Evolutionary conservation across 2,113 vertebrate genomes (phyloP).

Genomic region (Mesitornis unicolor): DNA sequence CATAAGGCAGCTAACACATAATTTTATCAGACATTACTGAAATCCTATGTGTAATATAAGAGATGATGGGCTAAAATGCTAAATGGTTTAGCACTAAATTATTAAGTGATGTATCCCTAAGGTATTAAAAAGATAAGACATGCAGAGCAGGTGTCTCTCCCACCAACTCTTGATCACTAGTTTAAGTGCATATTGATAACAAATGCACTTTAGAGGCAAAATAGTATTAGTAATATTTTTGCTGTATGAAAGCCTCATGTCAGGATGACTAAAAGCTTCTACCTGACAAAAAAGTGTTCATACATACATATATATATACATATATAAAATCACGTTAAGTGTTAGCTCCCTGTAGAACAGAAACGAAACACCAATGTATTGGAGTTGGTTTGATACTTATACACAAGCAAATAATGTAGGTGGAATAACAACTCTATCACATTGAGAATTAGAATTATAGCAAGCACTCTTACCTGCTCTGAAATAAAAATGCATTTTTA

Average conservation of each 20-base stretch:
- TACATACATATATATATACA: conserved; percentile 15
- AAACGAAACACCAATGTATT: conserved; percentile 17
- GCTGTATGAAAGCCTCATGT: conserved; percentile 71
- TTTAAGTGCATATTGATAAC: conserved; percentile 80
- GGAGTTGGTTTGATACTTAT: neutral
- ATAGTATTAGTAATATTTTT: conserved; percentile 79
- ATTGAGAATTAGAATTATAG: neutral
- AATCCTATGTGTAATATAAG: conserved; percentile 85
- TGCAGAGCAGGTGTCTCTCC: conserved; percentile 82
- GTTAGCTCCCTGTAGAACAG: conserved; percentile 59
- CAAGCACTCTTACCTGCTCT: neutral
- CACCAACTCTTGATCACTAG: conserved; percentile 74
- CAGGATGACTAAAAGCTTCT: conserved; percentile 78
- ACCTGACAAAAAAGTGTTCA: conserved; percentile 72
- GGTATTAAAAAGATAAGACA: conserved; percentile 80
- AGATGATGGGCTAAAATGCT: conserved; percentile 83
- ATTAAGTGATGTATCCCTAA: conserved; percentile 82
- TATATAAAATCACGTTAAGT: conserved; percentile 38
- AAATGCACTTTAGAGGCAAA: conserved; percentile 78
- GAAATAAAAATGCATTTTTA: conserved; percentile 37
- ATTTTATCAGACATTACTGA: conserved; percentile 84
- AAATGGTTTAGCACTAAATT: conserved; percentile 86
- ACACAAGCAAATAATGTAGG: conserved; percentile 1
- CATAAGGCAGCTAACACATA: conserved; percentile 83
- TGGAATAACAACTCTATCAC: conserved; percentile 12